A percentile compares a stretch with the other conserved stretches of the same genome.
phyloP scores from a whole-genome alignment of 1,140 invertebrate genomes.

The Helicoverpa zea region DNA sequence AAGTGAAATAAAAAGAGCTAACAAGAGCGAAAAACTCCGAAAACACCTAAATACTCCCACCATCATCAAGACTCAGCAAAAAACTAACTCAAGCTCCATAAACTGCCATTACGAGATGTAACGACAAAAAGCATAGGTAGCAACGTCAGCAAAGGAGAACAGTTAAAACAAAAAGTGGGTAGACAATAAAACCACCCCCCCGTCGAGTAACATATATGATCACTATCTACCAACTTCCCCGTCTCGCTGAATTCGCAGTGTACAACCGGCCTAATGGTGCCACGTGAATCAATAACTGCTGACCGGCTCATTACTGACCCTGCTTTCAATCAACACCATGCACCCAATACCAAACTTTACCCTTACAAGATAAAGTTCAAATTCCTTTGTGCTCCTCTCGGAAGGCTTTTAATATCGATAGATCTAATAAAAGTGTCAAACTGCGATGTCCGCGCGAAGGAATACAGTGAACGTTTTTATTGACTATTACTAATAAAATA shows the following conservation, averaged over 20 bases:
- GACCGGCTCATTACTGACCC: conserved; percentile 78
- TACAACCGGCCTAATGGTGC: conserved; percentile 69
- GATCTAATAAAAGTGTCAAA: conserved; percentile 81
- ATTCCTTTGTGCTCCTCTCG: conserved; percentile 41
- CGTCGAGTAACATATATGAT: conserved; percentile 41
- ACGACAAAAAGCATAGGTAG: conserved; percentile 34
- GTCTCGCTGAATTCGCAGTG: conserved; percentile 53
- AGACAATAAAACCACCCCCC: conserved; percentile 39
- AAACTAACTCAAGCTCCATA: conserved; percentile 22
- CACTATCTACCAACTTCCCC: conserved; percentile 40
- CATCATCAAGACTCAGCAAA: neutral
- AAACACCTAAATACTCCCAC: neutral
- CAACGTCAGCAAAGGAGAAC: conserved; percentile 22
- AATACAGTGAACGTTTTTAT: conserved; percentile 74
- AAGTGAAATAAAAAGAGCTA: neutral
- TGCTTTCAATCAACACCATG: conserved; percentile 70
- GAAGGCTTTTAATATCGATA: conserved; percentile 67
- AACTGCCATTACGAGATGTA: conserved; percentile 14
- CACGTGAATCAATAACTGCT: conserved; percentile 82
- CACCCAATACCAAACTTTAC: conserved; percentile 54
- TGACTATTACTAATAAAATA: conserved; percentile 70
- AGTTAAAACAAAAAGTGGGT: conserved; percentile 46
- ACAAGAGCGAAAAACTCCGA: neutral
- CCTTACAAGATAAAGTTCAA: conserved; percentile 48
- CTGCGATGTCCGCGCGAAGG: conserved; percentile 66